Percentiles rank a stretch among this genome's conserved stretches.
Conservation (phyloP, 1,140 invertebrate genomes). For the Bombus turneri region DNA sequence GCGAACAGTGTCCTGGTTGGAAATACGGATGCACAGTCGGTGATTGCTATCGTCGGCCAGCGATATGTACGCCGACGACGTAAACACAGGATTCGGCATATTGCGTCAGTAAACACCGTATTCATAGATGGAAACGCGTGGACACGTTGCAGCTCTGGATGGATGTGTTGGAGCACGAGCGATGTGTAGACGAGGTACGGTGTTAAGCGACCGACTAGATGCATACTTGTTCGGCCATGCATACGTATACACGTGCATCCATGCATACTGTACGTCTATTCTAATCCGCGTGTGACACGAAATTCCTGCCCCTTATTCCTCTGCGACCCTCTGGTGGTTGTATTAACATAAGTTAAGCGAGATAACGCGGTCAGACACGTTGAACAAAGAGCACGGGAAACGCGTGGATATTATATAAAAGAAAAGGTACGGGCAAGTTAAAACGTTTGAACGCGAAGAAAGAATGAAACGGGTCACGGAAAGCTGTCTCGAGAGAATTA, state of each 20-base stretch:
- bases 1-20: conserved; percentile 4
- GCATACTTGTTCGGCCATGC: conserved; percentile 46
- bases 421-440: conserved; percentile 1
- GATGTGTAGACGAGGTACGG: conserved; percentile 10
- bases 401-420: neutral
- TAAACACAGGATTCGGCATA: conserved; percentile 67
- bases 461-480: conserved; percentile 63
- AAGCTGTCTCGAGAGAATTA: conserved; percentile 63
- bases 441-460: conserved; percentile 1
- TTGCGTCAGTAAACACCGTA: conserved; percentile 64
- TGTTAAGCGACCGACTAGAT: conserved; percentile 52
- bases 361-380: neutral
- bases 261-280: conserved; percentile 10
- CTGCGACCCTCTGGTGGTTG: neutral
- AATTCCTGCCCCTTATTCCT: neutral
- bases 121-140: conserved; percentile 59
- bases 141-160: conserved; percentile 28
- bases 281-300: conserved; percentile 37
- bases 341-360: conserved; percentile 60
- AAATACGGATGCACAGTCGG: conserved; percentile 57
- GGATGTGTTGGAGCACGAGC: neutral
- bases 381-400: conserved; percentile 27
- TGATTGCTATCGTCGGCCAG: conserved; percentile 63
- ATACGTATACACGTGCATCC: neutral
- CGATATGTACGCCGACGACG: conserved; percentile 60